Base-by-base conservation (phyloP, 2,888 invertebrate species). In the Coenonympha arcania region DNA sequence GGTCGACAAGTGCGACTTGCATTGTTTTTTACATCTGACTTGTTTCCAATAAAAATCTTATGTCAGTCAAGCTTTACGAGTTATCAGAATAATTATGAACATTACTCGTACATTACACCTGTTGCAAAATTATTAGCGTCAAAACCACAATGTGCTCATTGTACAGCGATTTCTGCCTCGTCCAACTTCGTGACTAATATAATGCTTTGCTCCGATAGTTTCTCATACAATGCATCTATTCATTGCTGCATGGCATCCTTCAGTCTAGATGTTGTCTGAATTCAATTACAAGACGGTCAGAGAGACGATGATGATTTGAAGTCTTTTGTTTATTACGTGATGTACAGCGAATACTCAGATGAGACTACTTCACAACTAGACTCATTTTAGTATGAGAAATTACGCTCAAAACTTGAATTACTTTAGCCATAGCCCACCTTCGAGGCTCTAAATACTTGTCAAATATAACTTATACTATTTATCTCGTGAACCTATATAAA, bases 241-340 rank as follows among this genome's bases (percentile, higher is more conserved):
- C 56, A 54, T 57, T 49, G 49, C 48, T 48, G 40, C 50, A 50
- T 48, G 48, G 31, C 48, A 46, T 56, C 49, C 46, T 53, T 52
- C 24, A 52, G 48, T 43, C 40, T 31, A 37, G 42, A 41, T 42
- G 50, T 48, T 52, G 52, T 52, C 49, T 42, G 57, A 59, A 60
- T 68, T 68, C 61, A 65, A 68, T 69, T 68, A 66, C 54, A 15
- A 48, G 55, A 43, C 53, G 56, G 63, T 61, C 62, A 53, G 46
- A 13, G 52, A 54, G 54, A 50, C 52, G 41, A 39, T 49, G 52
- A 39, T 48, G 52, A 57, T 60, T 49, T 41, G 18, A 28, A 28
- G 42, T 16, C 9, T 41, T 50, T 34, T 40, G 43, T 40, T 20
- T 22, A 11, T 16, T 28, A 28, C 40, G 30, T 13, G 11, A 26